Percentiles rank a stretch among this genome's conserved stretches.
phyloP scores from a whole-genome alignment of 2,888 invertebrate species.

The Agrotis segetum region DNA sequence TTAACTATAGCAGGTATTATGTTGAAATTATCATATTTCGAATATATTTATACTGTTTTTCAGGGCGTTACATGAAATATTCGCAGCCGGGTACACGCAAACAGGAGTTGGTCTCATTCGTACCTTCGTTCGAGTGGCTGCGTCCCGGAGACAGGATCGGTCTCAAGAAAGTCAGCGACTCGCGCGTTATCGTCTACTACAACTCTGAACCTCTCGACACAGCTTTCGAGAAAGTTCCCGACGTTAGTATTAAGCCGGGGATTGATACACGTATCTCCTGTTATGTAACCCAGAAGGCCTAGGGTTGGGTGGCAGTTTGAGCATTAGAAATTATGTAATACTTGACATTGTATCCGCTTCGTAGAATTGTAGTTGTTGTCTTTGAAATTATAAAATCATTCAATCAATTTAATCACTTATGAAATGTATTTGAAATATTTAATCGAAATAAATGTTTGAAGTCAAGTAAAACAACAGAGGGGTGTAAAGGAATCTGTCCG shows the following conservation, averaged over 20 bases:
- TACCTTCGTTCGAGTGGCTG: constrained; percentile 94
- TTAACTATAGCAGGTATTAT: background rate
- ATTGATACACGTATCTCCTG: constrained; percentile 23
- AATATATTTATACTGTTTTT: constrained; percentile 49
- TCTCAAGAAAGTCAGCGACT: constrained; percentile 93
- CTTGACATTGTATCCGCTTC: constrained; percentile 58
- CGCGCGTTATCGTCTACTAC: constrained; percentile 93
- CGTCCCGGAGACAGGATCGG: constrained; percentile 95
- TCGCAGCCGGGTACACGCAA: constrained; percentile 71
- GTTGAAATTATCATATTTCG: constrained; percentile 10
- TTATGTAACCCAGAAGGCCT: constrained; percentile 39
- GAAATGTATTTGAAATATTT: constrained; percentile 52
- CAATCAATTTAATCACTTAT: constrained; percentile 48
- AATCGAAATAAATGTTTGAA: constrained; percentile 55
- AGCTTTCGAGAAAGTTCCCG: constrained; percentile 94
- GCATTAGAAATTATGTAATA: constrained; percentile 58
- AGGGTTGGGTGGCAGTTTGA: constrained; percentile 60
- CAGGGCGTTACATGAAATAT: constrained; percentile 82
- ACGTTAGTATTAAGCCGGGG: constrained; percentile 87
- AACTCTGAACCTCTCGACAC: constrained; percentile 96
- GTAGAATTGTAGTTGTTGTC: constrained; percentile 50
- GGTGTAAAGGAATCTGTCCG: constrained; percentile 55
- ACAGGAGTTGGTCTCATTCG: constrained; percentile 75
- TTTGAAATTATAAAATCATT: constrained; percentile 49
- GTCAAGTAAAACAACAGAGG: constrained; percentile 59